A percentile compares a stretch with the other conserved stretches of the same genome.
Evolutionary conservation across 1,140 invertebrate species (phyloP).

Genomic region (Brachionus manjavacas): DNA sequence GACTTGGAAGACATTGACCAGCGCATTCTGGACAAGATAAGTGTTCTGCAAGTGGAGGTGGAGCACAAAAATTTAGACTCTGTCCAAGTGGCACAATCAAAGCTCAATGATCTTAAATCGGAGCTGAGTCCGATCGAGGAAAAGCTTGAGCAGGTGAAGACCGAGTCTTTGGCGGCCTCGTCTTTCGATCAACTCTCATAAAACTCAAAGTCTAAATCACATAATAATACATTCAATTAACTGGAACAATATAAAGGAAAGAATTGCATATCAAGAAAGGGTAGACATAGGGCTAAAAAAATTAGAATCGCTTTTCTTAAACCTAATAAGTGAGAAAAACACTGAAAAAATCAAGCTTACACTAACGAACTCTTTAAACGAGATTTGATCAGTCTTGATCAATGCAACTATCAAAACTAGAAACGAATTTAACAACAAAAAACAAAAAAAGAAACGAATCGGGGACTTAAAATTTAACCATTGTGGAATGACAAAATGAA

Average conservation of each 20-base stretch:
- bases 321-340: not conserved
- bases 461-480: not conserved
- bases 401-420: not conserved
- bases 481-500: not conserved
- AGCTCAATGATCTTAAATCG: too few species aligned
- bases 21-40: too few species aligned
- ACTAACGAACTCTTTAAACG: not conserved
- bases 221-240: not conserved
- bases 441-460: slow-evolving; percentile 4
- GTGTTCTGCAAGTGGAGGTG: too few species aligned
- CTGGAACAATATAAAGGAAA: not conserved
- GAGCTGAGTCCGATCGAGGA: too few species aligned
- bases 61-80: too few species aligned
- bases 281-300: not conserved
- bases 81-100: too few species aligned
- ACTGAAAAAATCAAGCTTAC: not conserved
- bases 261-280: not conserved
- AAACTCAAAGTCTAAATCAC: not conserved
- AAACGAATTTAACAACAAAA: slow-evolving; percentile 12
- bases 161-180: too few species aligned
- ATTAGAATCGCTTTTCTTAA: not conserved
- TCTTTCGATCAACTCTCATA: not conserved
- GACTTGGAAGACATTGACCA: too few species aligned
- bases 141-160: too few species aligned
- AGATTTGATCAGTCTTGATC: not conserved